These are phyloP conservation scores for Rhinella marina DNA, from an alignment of 2,797 vertebrate genomes.

Conservation along the genomic window DNA sequence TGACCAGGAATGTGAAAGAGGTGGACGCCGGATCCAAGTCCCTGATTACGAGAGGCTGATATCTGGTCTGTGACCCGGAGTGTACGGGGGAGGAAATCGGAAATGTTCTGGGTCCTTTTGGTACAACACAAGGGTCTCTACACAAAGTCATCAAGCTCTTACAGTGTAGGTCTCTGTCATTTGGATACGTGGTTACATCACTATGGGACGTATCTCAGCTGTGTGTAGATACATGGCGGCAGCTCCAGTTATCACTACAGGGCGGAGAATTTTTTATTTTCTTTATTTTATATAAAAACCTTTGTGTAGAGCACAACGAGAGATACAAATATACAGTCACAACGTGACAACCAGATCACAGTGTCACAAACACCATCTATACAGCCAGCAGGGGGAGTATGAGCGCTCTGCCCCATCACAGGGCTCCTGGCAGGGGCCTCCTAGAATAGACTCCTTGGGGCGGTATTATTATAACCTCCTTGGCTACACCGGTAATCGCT, in stretches of 20 bases:
- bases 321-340: conserved; percentile 54
- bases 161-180: too few species aligned
- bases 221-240: not conserved
- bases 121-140: too few species aligned
- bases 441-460: not conserved
- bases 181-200: not conserved
- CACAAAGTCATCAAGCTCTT: too few species aligned
- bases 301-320: conserved; percentile 29
- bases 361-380: conserved; percentile 46
- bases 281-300: conserved; percentile 41
- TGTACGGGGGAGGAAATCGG: too few species aligned
- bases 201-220: not conserved
- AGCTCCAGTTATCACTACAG: not conserved
- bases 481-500: not conserved
- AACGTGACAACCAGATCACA: conserved; percentile 43
- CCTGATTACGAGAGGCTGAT: too few species aligned
- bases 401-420: not conserved
- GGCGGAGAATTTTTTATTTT: not conserved
- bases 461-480: not conserved
- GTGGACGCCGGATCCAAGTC: too few species aligned
- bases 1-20: too few species aligned
- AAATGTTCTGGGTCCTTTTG: too few species aligned
- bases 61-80: too few species aligned
- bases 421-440: not conserved
- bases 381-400: conserved; percentile 25